Conservation (phyloP, 2,888 invertebrate genomes). For the Ectemnius continuus region DNA sequence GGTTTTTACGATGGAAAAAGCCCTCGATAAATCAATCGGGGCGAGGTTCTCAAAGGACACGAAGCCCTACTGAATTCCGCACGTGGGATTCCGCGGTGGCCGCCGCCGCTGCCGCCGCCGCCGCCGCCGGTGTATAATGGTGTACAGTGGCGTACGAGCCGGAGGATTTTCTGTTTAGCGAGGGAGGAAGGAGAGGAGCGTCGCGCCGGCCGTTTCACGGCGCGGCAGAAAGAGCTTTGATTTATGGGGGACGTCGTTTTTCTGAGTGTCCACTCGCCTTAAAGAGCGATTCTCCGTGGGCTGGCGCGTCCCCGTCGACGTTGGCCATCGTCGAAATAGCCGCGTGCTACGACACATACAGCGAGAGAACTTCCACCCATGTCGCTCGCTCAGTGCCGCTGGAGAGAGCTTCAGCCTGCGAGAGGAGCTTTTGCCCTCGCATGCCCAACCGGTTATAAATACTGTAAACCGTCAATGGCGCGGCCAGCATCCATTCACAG, state of each 20-base stretch:
- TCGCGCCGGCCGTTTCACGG: neutral
- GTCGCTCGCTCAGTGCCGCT: neutral
- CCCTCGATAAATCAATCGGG: too few species aligned
- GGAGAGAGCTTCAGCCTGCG: slow-evolving; percentile 38
- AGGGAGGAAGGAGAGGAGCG: neutral
- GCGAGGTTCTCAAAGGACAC: neutral
- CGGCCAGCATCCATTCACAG: slow-evolving; percentile 64
- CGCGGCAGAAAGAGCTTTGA: slow-evolving; percentile 40
- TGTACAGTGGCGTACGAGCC: neutral
- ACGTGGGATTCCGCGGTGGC: neutral
- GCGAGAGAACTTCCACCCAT: slow-evolving; percentile 17
- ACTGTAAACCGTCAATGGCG: slow-evolving; percentile 68
- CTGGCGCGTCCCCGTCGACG: slow-evolving; percentile 1
- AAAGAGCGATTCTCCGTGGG: slow-evolving; percentile 33
- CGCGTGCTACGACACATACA: neutral
- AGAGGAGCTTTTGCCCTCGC: slow-evolving; percentile 39
- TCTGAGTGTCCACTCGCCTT: slow-evolving; percentile 34
- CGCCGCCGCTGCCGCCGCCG: neutral
- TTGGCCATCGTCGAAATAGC: slow-evolving; percentile 26
- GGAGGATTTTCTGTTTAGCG: neutral
- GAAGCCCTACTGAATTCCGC: neutral
- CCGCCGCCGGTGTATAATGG: neutral
- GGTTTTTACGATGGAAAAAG: too few species aligned
- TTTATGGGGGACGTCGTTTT: slow-evolving; percentile 52
- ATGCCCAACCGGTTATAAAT: slow-evolving; percentile 65